Conservation (phyloP, 2,113 vertebrate genomes). For the Microcebus murinus region DNA sequence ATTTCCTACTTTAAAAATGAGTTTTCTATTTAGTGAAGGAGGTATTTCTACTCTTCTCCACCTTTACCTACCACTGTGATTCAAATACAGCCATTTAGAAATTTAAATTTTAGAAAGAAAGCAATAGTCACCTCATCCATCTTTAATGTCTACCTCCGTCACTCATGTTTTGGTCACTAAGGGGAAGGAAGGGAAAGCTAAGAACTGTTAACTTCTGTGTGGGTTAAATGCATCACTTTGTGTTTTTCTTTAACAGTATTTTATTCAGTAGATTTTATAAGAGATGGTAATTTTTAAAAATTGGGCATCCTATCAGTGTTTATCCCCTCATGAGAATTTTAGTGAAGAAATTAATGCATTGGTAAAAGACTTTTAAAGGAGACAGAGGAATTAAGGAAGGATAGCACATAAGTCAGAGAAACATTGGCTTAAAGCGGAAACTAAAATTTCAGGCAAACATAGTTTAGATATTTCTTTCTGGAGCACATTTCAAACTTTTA, state of each 20-base stretch:
- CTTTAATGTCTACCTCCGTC: conserved; percentile 45
- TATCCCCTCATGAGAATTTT: conserved; percentile 46
- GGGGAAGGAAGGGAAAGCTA: background rate
- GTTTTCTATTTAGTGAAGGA: background rate
- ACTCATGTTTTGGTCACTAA: background rate
- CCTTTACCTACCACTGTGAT: background rate
- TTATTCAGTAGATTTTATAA: conserved; percentile 77
- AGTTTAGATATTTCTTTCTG: background rate
- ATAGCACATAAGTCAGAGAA: conserved; percentile 56
- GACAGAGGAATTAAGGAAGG: conserved; percentile 45
- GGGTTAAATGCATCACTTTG: conserved; percentile 67
- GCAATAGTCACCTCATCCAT: background rate
- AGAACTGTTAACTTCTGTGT: conserved; percentile 72
- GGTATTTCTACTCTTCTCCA: background rate
- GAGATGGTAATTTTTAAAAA: conserved; percentile 58
- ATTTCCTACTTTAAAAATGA: conserved; percentile 19
- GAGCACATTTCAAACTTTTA: background rate
- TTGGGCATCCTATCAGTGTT: conserved; percentile 43
- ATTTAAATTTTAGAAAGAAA: conserved; percentile 7
- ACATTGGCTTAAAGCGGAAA: background rate
- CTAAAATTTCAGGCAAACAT: conserved; percentile 16
- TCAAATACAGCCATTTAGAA: background rate
- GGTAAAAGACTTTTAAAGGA: conserved; percentile 38
- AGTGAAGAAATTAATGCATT: conserved; percentile 58
- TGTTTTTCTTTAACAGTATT: conserved; percentile 67